Conservation (phyloP, 2,888 invertebrate species). For the Aproaerema taeniolella region DNA sequence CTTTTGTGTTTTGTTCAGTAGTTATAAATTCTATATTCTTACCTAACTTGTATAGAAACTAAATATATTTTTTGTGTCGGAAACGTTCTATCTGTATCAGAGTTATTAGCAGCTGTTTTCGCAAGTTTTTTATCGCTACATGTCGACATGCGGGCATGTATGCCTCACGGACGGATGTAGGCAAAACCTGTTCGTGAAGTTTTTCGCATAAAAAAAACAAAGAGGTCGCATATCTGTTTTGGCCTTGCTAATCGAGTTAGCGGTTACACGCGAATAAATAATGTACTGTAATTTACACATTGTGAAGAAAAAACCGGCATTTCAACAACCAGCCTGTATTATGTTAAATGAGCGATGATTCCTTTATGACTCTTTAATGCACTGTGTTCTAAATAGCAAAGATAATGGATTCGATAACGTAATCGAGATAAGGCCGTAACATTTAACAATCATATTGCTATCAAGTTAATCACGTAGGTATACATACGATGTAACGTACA, state of each 20-base stretch:
- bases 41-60: constrained; percentile 27
- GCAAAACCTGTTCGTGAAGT: constrained; percentile 41
- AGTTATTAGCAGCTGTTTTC: constrained; percentile 33
- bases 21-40: constrained; percentile 1
- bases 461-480: constrained; percentile 34
- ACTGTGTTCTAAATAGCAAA: constrained; percentile 35
- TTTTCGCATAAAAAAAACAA: constrained; percentile 51
- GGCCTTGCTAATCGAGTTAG: constrained; percentile 70
- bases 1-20: background rate
- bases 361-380: constrained; percentile 24
- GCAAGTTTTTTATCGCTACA: constrained; percentile 28
- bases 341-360: constrained; percentile 33
- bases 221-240: constrained; percentile 68
- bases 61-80: constrained; percentile 41
- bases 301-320: constrained; percentile 35
- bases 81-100: constrained; percentile 33
- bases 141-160: constrained; percentile 42
- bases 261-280: constrained; percentile 56
- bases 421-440: constrained; percentile 11
- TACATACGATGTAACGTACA: no score
- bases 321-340: constrained; percentile 29
- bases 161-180: constrained; percentile 29
- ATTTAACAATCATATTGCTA: constrained; percentile 20
- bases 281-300: constrained; percentile 55
- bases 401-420: constrained; percentile 29